Conservation (phyloP, 1,140 invertebrate species). For the Papilio helenus region DNA sequence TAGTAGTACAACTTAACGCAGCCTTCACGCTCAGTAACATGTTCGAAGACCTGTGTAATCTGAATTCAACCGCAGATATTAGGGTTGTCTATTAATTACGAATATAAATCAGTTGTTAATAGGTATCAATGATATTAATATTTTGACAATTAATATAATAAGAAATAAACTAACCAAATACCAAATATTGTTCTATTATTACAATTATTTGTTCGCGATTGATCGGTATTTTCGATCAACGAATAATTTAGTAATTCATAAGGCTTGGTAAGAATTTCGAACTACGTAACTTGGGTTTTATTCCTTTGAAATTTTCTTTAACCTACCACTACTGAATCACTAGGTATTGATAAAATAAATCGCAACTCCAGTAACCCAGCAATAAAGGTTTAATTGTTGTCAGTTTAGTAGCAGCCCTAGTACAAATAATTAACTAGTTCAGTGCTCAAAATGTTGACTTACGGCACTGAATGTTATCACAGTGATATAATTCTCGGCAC, state of each 20-base stretch:
- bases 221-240: too few relatives aligned
- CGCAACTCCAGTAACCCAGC: too few relatives aligned
- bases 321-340: too few relatives aligned
- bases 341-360: too few relatives aligned
- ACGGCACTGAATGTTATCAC: conserved; percentile 24
- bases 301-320: too few relatives aligned
- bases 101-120: background rate
- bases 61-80: conserved; percentile 27
- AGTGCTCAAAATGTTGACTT: conserved; percentile 30
- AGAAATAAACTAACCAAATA: too few relatives aligned
- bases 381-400: background rate
- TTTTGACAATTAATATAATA: background rate
- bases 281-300: too few relatives aligned
- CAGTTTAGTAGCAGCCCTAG: background rate
- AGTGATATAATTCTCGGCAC: conserved; percentile 23
- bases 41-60: conserved; percentile 28
- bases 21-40: conserved; percentile 24
- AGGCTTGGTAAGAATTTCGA: too few relatives aligned
- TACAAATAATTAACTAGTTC: conserved; percentile 24
- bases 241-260: too few relatives aligned
- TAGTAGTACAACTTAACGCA: background rate
- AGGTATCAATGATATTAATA: background rate
- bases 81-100: conserved; percentile 3
- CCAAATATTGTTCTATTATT: too few relatives aligned
- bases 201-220: too few relatives aligned